A percentile compares a stretch with the other conserved stretches of the same genome.
These are phyloP conservation scores for Eulemur rubriventer DNA, from an alignment of 2,797 vertebrate genomes.

Conservation along the genomic window DNA sequence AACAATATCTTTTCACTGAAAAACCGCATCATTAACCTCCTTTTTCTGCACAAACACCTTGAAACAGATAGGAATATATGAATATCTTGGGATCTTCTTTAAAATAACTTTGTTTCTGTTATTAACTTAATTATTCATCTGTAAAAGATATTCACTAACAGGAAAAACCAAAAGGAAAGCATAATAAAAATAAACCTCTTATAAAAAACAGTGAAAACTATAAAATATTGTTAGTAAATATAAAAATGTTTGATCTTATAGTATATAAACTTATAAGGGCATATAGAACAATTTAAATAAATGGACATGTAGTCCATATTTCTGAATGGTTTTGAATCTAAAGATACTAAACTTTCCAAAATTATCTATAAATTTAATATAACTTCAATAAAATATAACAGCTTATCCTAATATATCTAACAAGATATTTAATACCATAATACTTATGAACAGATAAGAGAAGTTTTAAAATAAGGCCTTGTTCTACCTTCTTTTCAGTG, in stretches of 20 bases:
- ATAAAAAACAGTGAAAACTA: not conserved
- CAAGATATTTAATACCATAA: not conserved
- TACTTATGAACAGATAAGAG: not conserved
- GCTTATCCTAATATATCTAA: not conserved
- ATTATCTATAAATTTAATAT: not conserved
- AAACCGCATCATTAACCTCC: not conserved
- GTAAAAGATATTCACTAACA: not conserved
- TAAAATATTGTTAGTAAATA: not conserved
- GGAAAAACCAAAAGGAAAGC: not conserved
- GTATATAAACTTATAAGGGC: not conserved
- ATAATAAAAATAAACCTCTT: not conserved
- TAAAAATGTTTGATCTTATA: not conserved
- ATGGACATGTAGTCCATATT: not conserved
- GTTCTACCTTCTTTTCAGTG: not conserved
- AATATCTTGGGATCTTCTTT: not conserved
- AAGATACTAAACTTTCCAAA: not conserved
- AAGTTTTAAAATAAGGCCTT: not conserved
- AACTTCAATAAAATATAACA: not conserved
- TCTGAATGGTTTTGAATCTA: not conserved
- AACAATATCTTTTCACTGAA: not conserved
- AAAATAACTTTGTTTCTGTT: not conserved
- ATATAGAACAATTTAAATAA: not conserved
- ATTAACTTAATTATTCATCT: not conserved
- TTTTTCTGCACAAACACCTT: not conserved
- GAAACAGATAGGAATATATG: not conserved